Conservation (phyloP, 2,797 vertebrate genomes). For the Hydrolagus colliei region DNA sequence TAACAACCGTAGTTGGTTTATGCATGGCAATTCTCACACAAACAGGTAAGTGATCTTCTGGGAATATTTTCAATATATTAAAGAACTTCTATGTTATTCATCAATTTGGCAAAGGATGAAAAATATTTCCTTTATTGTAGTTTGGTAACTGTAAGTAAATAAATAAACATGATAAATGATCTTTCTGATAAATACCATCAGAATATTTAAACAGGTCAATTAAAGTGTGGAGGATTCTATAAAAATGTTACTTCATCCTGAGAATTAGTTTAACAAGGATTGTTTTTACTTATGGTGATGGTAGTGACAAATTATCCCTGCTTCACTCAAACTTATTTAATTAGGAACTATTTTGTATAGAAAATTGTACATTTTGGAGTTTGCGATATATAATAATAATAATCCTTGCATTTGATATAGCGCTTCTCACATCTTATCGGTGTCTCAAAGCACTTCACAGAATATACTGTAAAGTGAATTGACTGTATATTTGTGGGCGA, state of each 20-base stretch:
- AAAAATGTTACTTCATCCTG: background rate
- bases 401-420: too few species aligned
- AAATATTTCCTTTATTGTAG: background rate
- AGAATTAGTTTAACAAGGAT: background rate
- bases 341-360: too few species aligned
- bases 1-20: conserved; percentile 86
- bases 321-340: too few species aligned
- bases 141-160: background rate
- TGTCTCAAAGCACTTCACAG: too few species aligned
- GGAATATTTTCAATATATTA: background rate
- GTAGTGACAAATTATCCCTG: background rate
- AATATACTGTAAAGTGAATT: too few species aligned
- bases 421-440: too few species aligned
- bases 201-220: background rate
- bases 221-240: background rate
- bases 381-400: too few species aligned
- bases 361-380: too few species aligned
- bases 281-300: background rate
- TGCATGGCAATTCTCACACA: conserved; percentile 84
- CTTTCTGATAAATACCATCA: background rate
- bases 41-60: conserved; percentile 57
- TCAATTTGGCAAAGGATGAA: background rate
- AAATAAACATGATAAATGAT: background rate
- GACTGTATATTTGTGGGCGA: too few species aligned
- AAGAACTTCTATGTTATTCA: background rate